Evolutionary conservation across 2,113 vertebrate genomes (phyloP).

Genomic region (Sinocyclocheilus anshuiensis): DNA sequence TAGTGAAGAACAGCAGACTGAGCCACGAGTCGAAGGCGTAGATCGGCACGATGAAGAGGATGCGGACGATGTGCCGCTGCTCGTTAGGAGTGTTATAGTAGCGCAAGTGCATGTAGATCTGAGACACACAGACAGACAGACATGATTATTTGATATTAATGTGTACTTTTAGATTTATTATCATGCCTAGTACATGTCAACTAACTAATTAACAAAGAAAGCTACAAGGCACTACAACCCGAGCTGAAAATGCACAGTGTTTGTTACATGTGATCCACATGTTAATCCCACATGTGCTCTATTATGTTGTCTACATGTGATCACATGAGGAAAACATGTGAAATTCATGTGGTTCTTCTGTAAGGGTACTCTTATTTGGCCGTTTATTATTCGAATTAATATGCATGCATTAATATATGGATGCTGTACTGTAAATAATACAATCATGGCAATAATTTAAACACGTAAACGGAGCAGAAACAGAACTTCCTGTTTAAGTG

Average conservation of each 20-base stretch:
- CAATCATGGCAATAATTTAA: background rate
- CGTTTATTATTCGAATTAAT: too few species aligned
- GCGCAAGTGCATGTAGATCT: slow-evolving; percentile 99
- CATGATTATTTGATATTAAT: background rate
- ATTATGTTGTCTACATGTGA: too few species aligned
- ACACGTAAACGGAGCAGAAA: background rate
- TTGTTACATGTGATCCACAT: too few species aligned
- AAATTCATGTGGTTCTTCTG: too few species aligned
- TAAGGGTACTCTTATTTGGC: too few species aligned
- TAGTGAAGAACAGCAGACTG: slow-evolving; percentile 99
- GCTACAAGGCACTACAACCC: too few species aligned
- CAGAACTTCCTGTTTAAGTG: background rate
- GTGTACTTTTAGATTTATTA: background rate
- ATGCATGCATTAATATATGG: too few species aligned
- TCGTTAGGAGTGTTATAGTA: slow-evolving; percentile 93
- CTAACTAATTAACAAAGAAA: too few species aligned
- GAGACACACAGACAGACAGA: slow-evolving; percentile 26
- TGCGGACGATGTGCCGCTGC: slow-evolving; percentile 95
- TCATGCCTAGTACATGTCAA: background rate
- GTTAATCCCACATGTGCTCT: too few species aligned
- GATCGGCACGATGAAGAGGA: slow-evolving; percentile 98
- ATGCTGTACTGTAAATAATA: background rate
- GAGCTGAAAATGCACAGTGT: too few species aligned
- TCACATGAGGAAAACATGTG: too few species aligned
- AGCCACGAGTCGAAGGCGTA: slow-evolving; percentile 99